Conservation (phyloP, 2,797 vertebrate genomes). For the Varecia variegata region DNA sequence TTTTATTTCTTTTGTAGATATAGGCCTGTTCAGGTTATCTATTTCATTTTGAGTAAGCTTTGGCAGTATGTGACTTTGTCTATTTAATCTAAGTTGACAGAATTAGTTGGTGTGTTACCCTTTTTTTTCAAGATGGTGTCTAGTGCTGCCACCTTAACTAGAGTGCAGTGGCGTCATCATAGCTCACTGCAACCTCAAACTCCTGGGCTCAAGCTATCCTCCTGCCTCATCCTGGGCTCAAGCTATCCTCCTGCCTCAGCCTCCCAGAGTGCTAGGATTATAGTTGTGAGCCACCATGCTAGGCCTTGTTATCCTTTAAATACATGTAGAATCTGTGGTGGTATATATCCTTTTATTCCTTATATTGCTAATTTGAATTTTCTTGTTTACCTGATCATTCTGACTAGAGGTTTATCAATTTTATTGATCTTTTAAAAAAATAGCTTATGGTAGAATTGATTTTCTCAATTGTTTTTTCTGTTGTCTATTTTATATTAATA, state of each 20-base stretch:
- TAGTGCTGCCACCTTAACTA: too few relatives aligned
- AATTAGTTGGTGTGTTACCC: neutral
- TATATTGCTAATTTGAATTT: neutral
- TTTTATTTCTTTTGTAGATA: conserved; percentile 7
- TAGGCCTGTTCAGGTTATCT: neutral
- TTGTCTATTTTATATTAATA: neutral
- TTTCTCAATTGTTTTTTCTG: neutral
- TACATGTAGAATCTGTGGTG: neutral
- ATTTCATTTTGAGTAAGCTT: neutral
- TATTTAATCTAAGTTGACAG: neutral
- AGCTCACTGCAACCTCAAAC: too few relatives aligned
- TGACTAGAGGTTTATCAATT: neutral
- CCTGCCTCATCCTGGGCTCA: too few relatives aligned
- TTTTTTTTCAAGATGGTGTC: too few relatives aligned
- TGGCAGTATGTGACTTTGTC: neutral
- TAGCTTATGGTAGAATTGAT: neutral
- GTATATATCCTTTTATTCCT: neutral
- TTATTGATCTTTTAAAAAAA: neutral
- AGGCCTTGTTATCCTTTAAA: neutral
- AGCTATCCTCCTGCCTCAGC: too few relatives aligned
- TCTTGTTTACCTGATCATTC: neutral
- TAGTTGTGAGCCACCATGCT: too few relatives aligned
- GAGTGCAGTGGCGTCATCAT: too few relatives aligned
- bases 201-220: too few relatives aligned
- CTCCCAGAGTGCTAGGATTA: too few relatives aligned